Conservation (phyloP, 2,113 vertebrate species). For the Myrmophylax atrothorax region DNA sequence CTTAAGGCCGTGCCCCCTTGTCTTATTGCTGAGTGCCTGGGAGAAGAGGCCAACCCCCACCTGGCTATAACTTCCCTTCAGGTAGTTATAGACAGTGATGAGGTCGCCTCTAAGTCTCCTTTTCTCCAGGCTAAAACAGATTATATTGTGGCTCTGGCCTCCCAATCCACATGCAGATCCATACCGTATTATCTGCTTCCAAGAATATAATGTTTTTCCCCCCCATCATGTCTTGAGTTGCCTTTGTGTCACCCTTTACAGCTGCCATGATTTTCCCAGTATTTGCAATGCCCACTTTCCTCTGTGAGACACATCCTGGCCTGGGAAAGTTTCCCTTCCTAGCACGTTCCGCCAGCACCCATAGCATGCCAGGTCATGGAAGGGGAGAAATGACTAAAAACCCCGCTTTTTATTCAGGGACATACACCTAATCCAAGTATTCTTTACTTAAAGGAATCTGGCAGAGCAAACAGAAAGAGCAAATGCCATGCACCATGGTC, state of each 20-base stretch:
- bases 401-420: neutral
- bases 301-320: neutral
- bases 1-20: too few species aligned
- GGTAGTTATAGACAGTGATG: too few species aligned
- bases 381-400: neutral
- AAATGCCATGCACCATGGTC: neutral
- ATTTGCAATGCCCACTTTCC: neutral
- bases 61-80: too few species aligned
- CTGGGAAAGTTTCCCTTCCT: neutral
- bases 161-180: neutral
- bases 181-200: neutral
- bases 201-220: accelerated
- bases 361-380: accelerated
- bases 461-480: neutral
- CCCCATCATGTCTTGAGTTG: neutral
- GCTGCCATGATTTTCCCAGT: neutral
- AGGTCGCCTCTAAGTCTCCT: too few species aligned
- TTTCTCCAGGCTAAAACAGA: too few species aligned
- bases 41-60: too few species aligned
- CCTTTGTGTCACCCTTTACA: neutral
- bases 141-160: too few species aligned
- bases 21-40: too few species aligned
- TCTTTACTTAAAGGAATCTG: neutral
- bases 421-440: neutral
- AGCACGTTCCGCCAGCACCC: neutral